phyloP scores from a whole-genome alignment of 2,888 invertebrate species.

The Kuschelorhynchus macadamiae region DNA sequence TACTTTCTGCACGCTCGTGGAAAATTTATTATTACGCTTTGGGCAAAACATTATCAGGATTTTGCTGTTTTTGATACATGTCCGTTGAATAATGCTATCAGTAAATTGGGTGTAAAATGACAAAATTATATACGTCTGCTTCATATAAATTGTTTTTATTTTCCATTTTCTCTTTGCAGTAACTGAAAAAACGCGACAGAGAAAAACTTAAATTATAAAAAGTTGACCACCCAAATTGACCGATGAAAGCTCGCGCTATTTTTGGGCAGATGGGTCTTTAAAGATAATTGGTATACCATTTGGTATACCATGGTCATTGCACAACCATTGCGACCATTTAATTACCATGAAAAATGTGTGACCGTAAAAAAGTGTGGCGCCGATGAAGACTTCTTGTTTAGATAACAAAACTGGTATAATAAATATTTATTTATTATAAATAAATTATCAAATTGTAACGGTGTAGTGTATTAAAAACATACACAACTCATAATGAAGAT shows the following conservation, averaged over 20 bases:
- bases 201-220: constrained; percentile 20
- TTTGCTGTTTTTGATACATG: too few relatives aligned
- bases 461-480: constrained; percentile 22
- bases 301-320: constrained; percentile 38
- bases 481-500: constrained; percentile 22
- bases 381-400: constrained; percentile 42
- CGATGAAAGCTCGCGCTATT: constrained; percentile 38
- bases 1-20: too few relatives aligned
- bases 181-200: too few relatives aligned
- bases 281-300: constrained; percentile 43
- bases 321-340: constrained; percentile 43
- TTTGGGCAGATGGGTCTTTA: constrained; percentile 46
- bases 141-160: too few relatives aligned
- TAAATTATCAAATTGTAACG: constrained; percentile 41
- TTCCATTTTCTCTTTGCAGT: too few relatives aligned
- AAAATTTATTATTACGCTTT: too few relatives aligned
- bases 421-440: constrained; percentile 48
- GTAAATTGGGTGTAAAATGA: too few relatives aligned
- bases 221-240: constrained; percentile 42
- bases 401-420: constrained; percentile 47
- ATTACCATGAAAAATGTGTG: constrained; percentile 45
- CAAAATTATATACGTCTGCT: too few relatives aligned
- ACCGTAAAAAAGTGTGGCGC: constrained; percentile 48
- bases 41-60: too few relatives aligned
- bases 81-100: too few relatives aligned